phyloP scores from a whole-genome alignment of 37 sponge, comb jelly and placozoan genomes.

The Spongilla lacustris region DNA sequence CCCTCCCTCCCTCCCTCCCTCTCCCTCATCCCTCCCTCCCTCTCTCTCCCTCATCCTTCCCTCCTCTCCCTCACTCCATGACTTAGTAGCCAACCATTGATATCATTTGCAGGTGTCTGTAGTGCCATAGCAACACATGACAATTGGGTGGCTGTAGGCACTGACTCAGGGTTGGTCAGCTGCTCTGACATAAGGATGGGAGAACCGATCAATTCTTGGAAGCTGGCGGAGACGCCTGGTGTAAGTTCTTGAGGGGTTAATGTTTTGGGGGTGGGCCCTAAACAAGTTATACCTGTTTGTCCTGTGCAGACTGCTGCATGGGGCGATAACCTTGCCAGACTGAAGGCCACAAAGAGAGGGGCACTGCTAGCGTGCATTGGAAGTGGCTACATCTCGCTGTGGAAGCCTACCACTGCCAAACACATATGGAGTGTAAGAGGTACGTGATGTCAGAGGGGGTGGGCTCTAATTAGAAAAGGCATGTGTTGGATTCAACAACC shows the following conservation, averaged over 20 bases:
- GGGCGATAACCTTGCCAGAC: conserved; percentile 41
- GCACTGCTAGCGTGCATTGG: conserved; percentile 60
- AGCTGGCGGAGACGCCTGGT: conserved; percentile 34
- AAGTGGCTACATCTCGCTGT: conserved; percentile 48
- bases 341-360: conserved; percentile 63
- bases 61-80: neutral
- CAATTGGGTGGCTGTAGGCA: conserved; percentile 69
- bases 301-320: conserved; percentile 30
- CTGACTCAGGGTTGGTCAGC: conserved; percentile 47
- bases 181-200: conserved; percentile 70
- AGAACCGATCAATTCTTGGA: conserved; percentile 62
- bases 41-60: no score
- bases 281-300: neutral
- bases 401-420: conserved; percentile 61
- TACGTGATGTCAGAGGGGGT: conserved; percentile 5
- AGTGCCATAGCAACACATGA: conserved; percentile 45
- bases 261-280: neutral
- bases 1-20: neutral
- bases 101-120: conserved; percentile 20
- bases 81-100: no score
- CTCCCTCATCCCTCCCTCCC: no score
- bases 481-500: no score
- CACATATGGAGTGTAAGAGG: conserved; percentile 50
- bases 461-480: neutral
- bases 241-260: neutral